Base-by-base conservation (phyloP, 1,140 invertebrate genomes). In the Papilio polyxenes region DNA sequence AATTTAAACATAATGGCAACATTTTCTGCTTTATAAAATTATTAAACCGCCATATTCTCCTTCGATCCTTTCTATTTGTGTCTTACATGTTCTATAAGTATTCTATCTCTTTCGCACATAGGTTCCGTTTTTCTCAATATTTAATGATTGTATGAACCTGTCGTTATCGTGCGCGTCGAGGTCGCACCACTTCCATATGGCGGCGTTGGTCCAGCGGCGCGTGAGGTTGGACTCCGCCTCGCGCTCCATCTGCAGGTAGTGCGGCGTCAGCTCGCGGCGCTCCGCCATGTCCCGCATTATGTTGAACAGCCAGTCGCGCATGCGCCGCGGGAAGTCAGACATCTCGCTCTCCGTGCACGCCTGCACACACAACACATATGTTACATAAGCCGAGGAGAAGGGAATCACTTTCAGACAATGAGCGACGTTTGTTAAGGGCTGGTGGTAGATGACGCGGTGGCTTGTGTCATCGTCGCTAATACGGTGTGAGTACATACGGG, bases 111-210 rank as follows among this genome's bases (percentile, higher is more conserved):
- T 69, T 15, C 31, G 37, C 31, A 72, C 11, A 37, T 72, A 37
- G 11, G 31, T 40, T 72, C 65, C 13, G 31, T 72, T 72, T 31
- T 11, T 31, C 10, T 3, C n/a, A 75, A 17, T 48, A 48, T 20
- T 74, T 17, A 31, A n/a, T 37, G 31, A 3, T 65, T 23, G 44
- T 3, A 37, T 51, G 15, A 86, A 97, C 96, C 96, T 96, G 94
- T 98, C 98, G 87, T 98, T 97, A 82, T 98, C 97, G 92, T 98
- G 96, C 20, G 96, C 97, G 92, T 99, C 98, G 72, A 99, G 95
- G 91, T 99, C 98, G 90, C 98, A 99, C 97, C 98, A 99, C 91
- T 99, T 99, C 98, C 98, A 99, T 80, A 99, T 97, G 53, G 98
- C 98, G 15, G 98, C 98, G 91, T 98, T 98, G 7, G 97, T 96